Base-by-base conservation (phyloP, 2,797 vertebrate genomes). In the Chaetodon trifasciatus region DNA sequence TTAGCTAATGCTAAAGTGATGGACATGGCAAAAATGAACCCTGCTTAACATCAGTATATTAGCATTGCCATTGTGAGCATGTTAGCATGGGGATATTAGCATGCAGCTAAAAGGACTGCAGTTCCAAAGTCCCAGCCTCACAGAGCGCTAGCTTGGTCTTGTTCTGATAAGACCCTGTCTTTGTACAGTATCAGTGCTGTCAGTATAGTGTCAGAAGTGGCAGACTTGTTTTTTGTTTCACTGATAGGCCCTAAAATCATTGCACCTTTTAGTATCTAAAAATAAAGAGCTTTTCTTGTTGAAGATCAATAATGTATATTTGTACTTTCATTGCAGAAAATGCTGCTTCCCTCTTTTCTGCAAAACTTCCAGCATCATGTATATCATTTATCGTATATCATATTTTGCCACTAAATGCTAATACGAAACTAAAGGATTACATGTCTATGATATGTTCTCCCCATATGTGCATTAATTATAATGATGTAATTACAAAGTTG, bases 401-500 rank as follows among this genome's bases (percentile, higher is more conserved):
- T 53, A 47, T 64, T 24, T 50, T 49, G 16, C 17, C 39, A 35
- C 12, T n/a, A 74, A 46, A 46, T 35, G 39, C 16, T 21, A 28
- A 61, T 17, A 17, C 2, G 47, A 9, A 57, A 47, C 16, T 17
- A 24, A 67, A 83, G 28, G 6, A 16, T 24, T 74, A 17, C 3
- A 12, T 8, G 19, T 47, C 1, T 46, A 16, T 32, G 28, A 8
- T 21, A 35, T 58, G 19, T 68, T 64, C 62, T 70, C 23, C 67
- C 52, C 24, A 44, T 61, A 46, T 69, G 67, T n/a, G 57, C 65
- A 13, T 81, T 87, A 85, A 88, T 87, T 88, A 84, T 58, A 84
- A 74, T 61, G 24, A 78, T 83, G 63, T 47, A 87, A 90, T 88
- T 79, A 89, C 28, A 78, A 84, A 88, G 67, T 83, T 73, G 35